Percentiles rank a stretch among this genome's conserved stretches.
phyloP scores from a whole-genome alignment of 1,140 invertebrate genomes.

The Cydia amplana region DNA sequence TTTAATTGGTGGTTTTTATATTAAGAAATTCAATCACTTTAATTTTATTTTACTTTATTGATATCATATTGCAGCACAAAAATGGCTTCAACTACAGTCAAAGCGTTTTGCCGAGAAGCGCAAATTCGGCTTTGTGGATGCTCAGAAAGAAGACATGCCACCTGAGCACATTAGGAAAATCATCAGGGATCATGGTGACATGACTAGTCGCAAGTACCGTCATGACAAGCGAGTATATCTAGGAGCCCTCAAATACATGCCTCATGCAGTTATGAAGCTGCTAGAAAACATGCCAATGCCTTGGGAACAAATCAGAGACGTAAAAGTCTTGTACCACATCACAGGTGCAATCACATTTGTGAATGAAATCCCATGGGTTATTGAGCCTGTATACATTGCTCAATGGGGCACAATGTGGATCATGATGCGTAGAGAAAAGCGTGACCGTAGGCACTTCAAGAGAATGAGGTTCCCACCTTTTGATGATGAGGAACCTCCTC shows the following conservation, averaged over 20 bases:
- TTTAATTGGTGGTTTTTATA: conserved; percentile 8
- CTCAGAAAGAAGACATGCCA: conserved; percentile 99
- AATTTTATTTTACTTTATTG: background rate
- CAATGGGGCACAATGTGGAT: conserved; percentile 99
- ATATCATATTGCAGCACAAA: conserved; percentile 84
- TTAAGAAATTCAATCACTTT: conserved; percentile 26
- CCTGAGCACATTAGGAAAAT: conserved; percentile 99
- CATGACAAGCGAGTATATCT: conserved; percentile 99
- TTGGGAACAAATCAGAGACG: conserved; percentile 99
- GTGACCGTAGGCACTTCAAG: conserved; percentile 99
- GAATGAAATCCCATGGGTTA: conserved; percentile 99
- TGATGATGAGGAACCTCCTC: conserved; percentile 99
- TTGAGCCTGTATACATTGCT: conserved; percentile 99
- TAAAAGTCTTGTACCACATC: conserved; percentile 98
- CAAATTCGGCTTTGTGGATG: conserved; percentile 99
- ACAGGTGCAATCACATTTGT: conserved; percentile 99
- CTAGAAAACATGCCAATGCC: conserved; percentile 99
- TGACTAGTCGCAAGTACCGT: conserved; percentile 99
- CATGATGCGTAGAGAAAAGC: conserved; percentile 99
- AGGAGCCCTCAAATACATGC: conserved; percentile 99
- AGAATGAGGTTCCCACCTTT: conserved; percentile 99
- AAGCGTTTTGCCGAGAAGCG: conserved; percentile 98
- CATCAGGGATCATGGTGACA: conserved; percentile 99
- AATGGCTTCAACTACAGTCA: conserved; percentile 99
- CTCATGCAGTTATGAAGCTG: conserved; percentile 99